Percentiles rank a stretch among this genome's conserved stretches.
Conservation (phyloP, 2,888 invertebrate species). For the Deroplatys truncata region DNA sequence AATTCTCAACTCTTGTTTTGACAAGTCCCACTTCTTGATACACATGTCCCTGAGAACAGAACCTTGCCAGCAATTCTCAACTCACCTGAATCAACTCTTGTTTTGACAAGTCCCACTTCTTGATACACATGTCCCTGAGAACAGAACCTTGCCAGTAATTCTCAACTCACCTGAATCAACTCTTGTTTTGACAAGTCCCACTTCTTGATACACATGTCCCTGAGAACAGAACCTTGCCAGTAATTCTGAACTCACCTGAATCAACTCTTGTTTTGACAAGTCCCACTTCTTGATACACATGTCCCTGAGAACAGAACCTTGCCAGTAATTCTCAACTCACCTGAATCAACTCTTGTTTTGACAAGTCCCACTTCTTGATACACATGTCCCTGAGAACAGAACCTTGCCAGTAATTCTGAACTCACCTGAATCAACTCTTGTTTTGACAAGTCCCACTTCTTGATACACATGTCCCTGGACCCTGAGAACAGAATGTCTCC, state of each 20-base stretch:
- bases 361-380: constrained; percentile 79
- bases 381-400: constrained; percentile 82
- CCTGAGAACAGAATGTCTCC: constrained; percentile 73
- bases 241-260: too few relatives aligned
- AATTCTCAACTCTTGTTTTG: constrained; percentile 45
- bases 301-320: constrained; percentile 76
- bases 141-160: too few relatives aligned
- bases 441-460: constrained; percentile 70
- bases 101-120: too few relatives aligned
- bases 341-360: constrained; percentile 54
- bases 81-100: too few relatives aligned
- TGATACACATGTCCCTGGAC: constrained; percentile 79
- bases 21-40: constrained; percentile 79
- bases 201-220: constrained; percentile 85
- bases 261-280: constrained; percentile 54
- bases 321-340: constrained; percentile 62
- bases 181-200: constrained; percentile 63
- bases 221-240: constrained; percentile 58
- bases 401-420: neutral
- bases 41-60: constrained; percentile 84
- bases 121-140: too few relatives aligned
- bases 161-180: too few relatives aligned
- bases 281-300: constrained; percentile 85
- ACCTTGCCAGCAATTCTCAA: too few relatives aligned
- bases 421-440: constrained; percentile 55